phyloP scores from a whole-genome alignment of 2,797 vertebrate species.

The Pelodytes ibericus region DNA sequence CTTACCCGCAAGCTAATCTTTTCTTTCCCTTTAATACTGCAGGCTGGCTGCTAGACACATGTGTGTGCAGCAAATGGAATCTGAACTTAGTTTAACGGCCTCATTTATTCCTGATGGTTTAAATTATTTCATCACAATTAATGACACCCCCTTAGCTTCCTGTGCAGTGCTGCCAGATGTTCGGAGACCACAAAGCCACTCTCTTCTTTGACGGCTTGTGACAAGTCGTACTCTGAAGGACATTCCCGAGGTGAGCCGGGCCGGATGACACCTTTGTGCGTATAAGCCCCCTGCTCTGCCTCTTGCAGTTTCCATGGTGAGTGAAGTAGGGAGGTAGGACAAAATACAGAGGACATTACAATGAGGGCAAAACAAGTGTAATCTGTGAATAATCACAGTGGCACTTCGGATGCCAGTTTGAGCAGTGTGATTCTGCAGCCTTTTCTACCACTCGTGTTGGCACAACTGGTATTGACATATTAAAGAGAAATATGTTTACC shows the following conservation, averaged over 20 bases:
- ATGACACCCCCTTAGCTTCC: constrained; percentile 93
- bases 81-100: constrained; percentile 94
- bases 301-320: constrained; percentile 71
- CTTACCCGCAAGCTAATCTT: constrained; percentile 75
- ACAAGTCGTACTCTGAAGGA: constrained; percentile 92
- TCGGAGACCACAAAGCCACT: constrained; percentile 89
- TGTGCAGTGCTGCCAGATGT: constrained; percentile 92
- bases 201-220: constrained; percentile 88
- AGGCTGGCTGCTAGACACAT: constrained; percentile 79
- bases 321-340: constrained; percentile 67
- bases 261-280: constrained; percentile 78
- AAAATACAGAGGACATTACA: constrained; percentile 58
- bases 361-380: constrained; percentile 63
- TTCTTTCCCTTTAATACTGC: constrained; percentile 68
- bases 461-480: neutral
- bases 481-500: too few species aligned
- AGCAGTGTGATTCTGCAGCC: neutral
- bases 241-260: constrained; percentile 76
- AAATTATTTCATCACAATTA: constrained; percentile 99
- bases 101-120: constrained; percentile 98
- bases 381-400: constrained; percentile 13
- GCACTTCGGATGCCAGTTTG: neutral
- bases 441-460: neutral
- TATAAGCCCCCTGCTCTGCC: constrained; percentile 72
- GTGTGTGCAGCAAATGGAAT: constrained; percentile 81